A percentile compares a stretch with the other conserved stretches of the same genome.
Conservation (phyloP, 2,797 vertebrate genomes). For the Acanthis flammea region DNA sequence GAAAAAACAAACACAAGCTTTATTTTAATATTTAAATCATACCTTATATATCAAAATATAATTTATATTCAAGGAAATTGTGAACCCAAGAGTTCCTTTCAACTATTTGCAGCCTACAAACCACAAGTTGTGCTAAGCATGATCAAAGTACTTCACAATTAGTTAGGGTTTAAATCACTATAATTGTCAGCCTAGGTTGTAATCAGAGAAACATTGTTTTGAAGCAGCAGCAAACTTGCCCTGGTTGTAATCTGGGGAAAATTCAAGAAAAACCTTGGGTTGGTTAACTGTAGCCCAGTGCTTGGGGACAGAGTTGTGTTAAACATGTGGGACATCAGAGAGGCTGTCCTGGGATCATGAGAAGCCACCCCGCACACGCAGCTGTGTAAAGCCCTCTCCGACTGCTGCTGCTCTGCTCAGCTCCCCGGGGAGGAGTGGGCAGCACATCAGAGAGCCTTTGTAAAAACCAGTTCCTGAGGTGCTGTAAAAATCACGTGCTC, state of each 20-base stretch:
- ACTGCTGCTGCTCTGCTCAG: rapidly evolving
- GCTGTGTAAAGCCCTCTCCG: not conserved
- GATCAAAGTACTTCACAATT: slow-evolving; percentile 77
- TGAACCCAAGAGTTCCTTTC: slow-evolving; percentile 55
- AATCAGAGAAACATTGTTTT: slow-evolving; percentile 69
- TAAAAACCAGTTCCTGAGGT: not conserved
- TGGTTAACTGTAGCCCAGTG: not conserved
- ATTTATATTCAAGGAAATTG: slow-evolving; percentile 72
- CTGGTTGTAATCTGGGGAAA: slow-evolving; percentile 50
- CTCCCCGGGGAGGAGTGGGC: not conserved
- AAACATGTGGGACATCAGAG: not conserved
- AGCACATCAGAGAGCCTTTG: not conserved
- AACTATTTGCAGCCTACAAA: slow-evolving; percentile 62
- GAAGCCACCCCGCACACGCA: not conserved
- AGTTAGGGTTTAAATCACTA: slow-evolving; percentile 77
- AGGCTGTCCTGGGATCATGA: rapidly evolving
- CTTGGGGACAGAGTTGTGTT: not conserved
- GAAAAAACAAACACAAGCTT: not conserved
- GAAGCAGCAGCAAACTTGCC: slow-evolving; percentile 30
- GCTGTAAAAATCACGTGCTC: not conserved
- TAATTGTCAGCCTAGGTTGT: slow-evolving; percentile 73
- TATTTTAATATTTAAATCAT: slow-evolving; percentile 61
- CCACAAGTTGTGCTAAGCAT: slow-evolving; percentile 66
- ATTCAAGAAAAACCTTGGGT: not conserved
- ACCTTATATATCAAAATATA: slow-evolving; percentile 55